Base-by-base conservation (phyloP, 2,797 vertebrate genomes). In the Streptopelia turtur region DNA sequence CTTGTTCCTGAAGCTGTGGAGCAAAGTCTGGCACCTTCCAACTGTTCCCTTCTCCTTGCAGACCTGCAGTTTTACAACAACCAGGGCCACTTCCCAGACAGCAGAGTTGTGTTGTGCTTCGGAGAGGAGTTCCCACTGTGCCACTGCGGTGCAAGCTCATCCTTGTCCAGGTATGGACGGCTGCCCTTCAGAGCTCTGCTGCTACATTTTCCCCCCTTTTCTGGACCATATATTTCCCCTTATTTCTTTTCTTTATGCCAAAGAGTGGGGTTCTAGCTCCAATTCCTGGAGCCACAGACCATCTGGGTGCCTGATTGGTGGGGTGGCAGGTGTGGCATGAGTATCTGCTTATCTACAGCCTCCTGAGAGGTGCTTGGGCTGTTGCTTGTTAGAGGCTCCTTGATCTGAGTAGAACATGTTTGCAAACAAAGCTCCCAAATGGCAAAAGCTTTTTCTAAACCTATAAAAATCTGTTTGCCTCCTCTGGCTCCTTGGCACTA, bases 41-140 rank as follows among this genome's bases (percentile, higher is more conserved):
- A 24, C 35, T 41, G 21, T 45, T 39, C n/a, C 53, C 10, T 0
- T 71, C 28, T 55, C 82, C 28, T 80, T 96, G 31, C 96, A 99
- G 99, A 99, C 49, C 95, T 99, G 47, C 99, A 99, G 27, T 99
- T 98, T 95, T 99, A 99, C 76, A 98, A 98, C 60, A 98, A 96
- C 91, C 99, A 99, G 95, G 97, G 98, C 87, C 97, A 98, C 31
- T 97, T 98, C 53, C 99, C 99, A 0, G 99, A 99, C 57, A 98
- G 98, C 72, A 98, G 98, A 18, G 98, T 99, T 60, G 98, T 98
- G 45, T 97, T 99, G 86, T 99, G 99, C 97, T 99, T 99, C 1
- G 99, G 99, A 76, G 99, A 99, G 79, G 99, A 99, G 93, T 99
- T 99, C 79, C 98, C 98, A 90, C 98, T 1, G 97, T 95, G 37